Evolutionary conservation across 1,140 invertebrate genomes (phyloP).

Genomic region (Phthorimaea operculella): DNA sequence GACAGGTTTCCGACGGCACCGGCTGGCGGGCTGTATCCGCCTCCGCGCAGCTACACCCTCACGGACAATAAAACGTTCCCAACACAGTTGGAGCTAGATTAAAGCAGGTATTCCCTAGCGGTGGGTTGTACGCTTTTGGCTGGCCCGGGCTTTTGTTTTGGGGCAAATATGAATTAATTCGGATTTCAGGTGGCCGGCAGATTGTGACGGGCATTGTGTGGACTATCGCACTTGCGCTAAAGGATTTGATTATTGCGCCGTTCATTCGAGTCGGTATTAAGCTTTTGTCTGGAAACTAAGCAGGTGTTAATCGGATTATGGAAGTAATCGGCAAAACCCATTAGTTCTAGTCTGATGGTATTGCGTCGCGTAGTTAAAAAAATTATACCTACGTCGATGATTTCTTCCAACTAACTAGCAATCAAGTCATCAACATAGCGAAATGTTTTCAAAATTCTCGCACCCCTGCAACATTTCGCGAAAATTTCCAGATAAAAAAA

Average conservation of each 20-base stretch:
- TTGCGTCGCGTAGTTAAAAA: no score
- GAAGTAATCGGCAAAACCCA: no score
- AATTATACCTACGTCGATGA: no score
- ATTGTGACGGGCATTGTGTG: slow-evolving; percentile 5
- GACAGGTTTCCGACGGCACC: slow-evolving; percentile 30
- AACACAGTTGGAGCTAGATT: background rate
- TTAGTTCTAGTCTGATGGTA: no score
- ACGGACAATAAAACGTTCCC: background rate
- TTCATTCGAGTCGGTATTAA: background rate
- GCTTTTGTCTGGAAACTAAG: no score
- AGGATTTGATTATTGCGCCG: slow-evolving; percentile 4
- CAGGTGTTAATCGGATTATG: no score
- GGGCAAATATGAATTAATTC: slow-evolving; percentile 46
- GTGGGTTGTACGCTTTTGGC: background rate
- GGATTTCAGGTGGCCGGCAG: slow-evolving; percentile 35
- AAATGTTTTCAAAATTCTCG: no score
- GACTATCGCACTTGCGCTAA: slow-evolving; percentile 1
- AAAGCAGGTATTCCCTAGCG: background rate
- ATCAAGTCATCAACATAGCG: no score
- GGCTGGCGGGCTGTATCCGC: background rate
- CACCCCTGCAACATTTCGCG: background rate
- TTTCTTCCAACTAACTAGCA: no score
- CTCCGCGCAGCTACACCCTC: background rate
- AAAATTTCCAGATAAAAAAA: slow-evolving; percentile 28
- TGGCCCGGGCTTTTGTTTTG: slow-evolving; percentile 27